Conservation (phyloP, 1,140 invertebrate species). For the Ctenoplectra terminalis region DNA sequence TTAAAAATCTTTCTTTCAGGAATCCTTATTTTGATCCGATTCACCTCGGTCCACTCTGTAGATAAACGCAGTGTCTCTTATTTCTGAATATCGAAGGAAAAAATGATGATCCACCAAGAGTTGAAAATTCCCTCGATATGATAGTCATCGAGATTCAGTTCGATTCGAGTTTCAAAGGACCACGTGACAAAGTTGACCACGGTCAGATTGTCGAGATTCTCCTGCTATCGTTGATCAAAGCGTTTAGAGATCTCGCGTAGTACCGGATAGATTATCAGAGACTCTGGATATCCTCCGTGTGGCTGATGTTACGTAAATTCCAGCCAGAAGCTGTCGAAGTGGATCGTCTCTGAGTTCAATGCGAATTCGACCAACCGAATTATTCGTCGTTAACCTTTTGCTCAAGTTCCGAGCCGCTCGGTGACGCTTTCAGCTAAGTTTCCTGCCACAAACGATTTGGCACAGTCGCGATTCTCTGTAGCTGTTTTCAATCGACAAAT, state of each 20-base stretch:
- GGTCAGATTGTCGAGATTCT: slow-evolving; percentile 16
- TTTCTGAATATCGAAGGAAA: neutral
- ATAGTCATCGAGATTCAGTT: neutral
- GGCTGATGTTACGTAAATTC: neutral
- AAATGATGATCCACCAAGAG: neutral
- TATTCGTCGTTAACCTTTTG: slow-evolving; percentile 18
- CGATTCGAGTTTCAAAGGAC: slow-evolving; percentile 16
- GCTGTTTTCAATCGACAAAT: too few species aligned
- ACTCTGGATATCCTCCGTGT: slow-evolving; percentile 22
- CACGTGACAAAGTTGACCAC: slow-evolving; percentile 21
- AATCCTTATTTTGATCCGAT: too few species aligned
- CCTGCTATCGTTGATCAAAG: slow-evolving; percentile 43
- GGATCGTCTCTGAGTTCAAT: neutral
- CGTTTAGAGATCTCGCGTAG: slow-evolving; percentile 21
- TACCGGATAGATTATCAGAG: neutral
- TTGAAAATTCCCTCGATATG: slow-evolving; percentile 7
- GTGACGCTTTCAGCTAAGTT: neutral
- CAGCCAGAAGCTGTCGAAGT: neutral
- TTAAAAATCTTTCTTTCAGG: too few species aligned
- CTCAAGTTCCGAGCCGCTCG: neutral
- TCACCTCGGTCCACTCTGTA: too few species aligned
- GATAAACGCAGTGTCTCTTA: neutral
- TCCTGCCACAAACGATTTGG: neutral
- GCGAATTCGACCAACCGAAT: neutral
- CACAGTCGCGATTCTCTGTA: slow-evolving; percentile 13